These are phyloP conservation scores for Drosophila setifemur DNA, from an alignment of 1,140 invertebrate genomes.

Conservation along the genomic window DNA sequence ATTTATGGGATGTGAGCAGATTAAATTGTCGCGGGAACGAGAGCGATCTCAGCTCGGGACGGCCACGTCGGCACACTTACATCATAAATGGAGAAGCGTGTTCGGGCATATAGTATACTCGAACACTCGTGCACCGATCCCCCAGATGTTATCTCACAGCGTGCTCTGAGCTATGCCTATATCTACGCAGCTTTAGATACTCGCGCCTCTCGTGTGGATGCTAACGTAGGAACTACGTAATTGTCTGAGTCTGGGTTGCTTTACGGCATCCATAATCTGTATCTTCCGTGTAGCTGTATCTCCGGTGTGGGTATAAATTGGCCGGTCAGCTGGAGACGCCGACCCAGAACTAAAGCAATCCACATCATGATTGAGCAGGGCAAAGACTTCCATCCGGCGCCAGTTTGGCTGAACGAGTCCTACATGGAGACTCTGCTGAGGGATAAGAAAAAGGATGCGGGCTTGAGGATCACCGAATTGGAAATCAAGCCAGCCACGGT, in stretches of 20 bases:
- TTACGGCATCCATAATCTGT: conserved; percentile 38
- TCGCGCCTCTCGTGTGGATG: not conserved
- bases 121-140: not conserved
- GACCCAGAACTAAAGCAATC: conserved; percentile 10
- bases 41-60: too few relatives aligned
- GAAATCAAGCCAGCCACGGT: conserved; percentile 66
- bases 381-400: conserved; percentile 56
- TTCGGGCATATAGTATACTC: not conserved
- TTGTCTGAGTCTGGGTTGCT: conserved; percentile 25
- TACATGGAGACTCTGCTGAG: conserved; percentile 62
- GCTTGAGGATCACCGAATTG: conserved; percentile 44
- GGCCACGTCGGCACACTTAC: not conserved
- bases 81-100: too few relatives aligned
- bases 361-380: conserved; percentile 48
- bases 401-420: conserved; percentile 60
- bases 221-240: conserved; percentile 2
- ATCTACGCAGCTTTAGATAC: conserved; percentile 24
- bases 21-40: conserved; percentile 3
- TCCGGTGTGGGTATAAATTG: conserved; percentile 40
- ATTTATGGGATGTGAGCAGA: conserved; percentile 33
- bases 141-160: not conserved
- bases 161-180: conserved; percentile 2
- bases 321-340: not conserved
- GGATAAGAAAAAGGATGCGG: conserved; percentile 48
- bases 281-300: conserved; percentile 1